Evolutionary conservation across 2,797 vertebrate species (phyloP).

Genomic region (Semotilus atromaculatus): DNA sequence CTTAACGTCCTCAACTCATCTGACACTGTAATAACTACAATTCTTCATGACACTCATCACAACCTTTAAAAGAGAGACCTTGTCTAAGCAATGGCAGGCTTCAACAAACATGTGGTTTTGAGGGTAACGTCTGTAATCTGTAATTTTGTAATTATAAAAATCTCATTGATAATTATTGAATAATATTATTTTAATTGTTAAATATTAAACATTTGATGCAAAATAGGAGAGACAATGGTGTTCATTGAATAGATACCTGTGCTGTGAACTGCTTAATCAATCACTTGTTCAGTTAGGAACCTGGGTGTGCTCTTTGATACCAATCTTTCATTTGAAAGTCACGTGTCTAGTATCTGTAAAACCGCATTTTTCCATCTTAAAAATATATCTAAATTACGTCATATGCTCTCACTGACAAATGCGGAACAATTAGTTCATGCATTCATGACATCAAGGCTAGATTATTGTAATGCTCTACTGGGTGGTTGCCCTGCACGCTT

Average conservation of each 20-base stretch:
- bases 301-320: too few species aligned
- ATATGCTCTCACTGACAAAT: too few species aligned
- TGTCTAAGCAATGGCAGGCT: conserved; percentile 67
- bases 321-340: too few species aligned
- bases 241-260: neutral
- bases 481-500: too few species aligned
- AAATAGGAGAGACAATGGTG: neutral
- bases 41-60: conserved; percentile 58
- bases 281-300: too few species aligned
- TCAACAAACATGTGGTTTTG: conserved; percentile 62
- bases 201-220: conserved; percentile 35
- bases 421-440: too few species aligned
- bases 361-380: too few species aligned
- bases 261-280: neutral
- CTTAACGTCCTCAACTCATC: conserved; percentile 14
- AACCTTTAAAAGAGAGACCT: conserved; percentile 64
- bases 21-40: conserved; percentile 37
- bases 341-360: too few species aligned
- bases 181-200: neutral
- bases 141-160: conserved; percentile 34
- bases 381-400: too few species aligned
- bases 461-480: too few species aligned
- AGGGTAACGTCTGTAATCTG: conserved; percentile 54
- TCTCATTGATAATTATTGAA: neutral
- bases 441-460: too few species aligned